A percentile compares a stretch with the other conserved stretches of the same genome.
Evolutionary conservation across 2,113 vertebrate genomes (phyloP).

Genomic region (Toxostoma redivivum): DNA sequence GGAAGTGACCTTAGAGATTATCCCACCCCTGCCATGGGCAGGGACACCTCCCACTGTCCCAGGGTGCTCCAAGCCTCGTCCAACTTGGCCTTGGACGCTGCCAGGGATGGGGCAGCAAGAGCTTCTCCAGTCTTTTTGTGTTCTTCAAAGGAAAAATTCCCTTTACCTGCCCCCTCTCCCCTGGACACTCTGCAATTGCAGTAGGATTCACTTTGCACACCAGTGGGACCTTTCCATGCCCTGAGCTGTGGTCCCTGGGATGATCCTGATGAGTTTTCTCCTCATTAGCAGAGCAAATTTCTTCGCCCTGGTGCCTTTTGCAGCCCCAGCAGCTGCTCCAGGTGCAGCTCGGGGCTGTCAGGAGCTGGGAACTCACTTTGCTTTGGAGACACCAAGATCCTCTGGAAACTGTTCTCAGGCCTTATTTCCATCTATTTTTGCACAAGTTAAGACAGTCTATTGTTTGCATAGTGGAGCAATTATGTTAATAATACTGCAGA

Average conservation of each 20-base stretch:
- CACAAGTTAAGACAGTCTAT: not conserved
- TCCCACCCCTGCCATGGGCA: not conserved
- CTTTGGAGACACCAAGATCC: not conserved
- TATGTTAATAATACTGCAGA: not conserved
- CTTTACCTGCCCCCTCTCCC: not conserved
- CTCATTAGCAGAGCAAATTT: not conserved
- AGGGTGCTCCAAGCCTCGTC: fast-evolving
- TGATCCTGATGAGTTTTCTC: not conserved
- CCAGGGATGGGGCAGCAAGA: not conserved
- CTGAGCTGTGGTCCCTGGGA: not conserved
- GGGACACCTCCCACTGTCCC: not conserved
- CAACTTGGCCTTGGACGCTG: not conserved
- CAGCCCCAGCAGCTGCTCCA: not conserved
- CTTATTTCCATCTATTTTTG: not conserved
- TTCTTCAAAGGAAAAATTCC: not conserved
- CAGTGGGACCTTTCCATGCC: not conserved
- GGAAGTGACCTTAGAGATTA: not conserved
- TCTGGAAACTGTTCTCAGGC: not conserved
- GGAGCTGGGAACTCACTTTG: not conserved
- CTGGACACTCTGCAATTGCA: not conserved
- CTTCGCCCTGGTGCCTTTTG: not conserved
- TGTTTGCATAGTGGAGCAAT: not conserved
- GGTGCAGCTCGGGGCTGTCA: not conserved
- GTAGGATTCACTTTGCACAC: not conserved
- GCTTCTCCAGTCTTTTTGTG: not conserved